Conservation (phyloP, 1,140 invertebrate species). For the Drosophila repletoides region DNA sequence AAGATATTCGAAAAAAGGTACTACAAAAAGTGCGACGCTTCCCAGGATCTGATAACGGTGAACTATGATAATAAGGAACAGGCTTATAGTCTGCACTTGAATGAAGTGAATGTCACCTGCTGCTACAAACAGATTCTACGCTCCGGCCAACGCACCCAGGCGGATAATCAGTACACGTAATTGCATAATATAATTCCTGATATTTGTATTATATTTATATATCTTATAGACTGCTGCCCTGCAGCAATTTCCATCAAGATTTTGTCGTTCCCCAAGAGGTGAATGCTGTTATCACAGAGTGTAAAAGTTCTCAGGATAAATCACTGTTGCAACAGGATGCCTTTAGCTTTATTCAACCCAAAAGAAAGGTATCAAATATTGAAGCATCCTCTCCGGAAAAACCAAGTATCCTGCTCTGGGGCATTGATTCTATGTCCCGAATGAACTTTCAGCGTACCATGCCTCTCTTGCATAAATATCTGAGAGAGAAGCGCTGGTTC, state of each 20-base stretch:
- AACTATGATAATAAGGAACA: conserved; percentile 43
- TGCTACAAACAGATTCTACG: conserved; percentile 84
- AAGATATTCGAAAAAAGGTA: conserved; percentile 84
- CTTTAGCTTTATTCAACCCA: conserved; percentile 70
- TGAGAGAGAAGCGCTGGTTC: conserved; percentile 45
- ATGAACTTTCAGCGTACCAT: conserved; percentile 82
- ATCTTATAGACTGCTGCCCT: conserved; percentile 49
- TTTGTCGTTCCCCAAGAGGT: conserved; percentile 51
- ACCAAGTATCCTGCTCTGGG: conserved; percentile 65
- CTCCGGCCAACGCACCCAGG: conserved; percentile 41
- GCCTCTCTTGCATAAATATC: conserved; percentile 56
- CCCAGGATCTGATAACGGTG: conserved; percentile 82
- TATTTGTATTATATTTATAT: neutral
- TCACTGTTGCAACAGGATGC: conserved; percentile 56
- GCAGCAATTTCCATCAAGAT: conserved; percentile 51
- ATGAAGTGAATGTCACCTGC: conserved; percentile 77
- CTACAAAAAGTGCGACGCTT: conserved; percentile 84
- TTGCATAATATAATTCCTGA: neutral
- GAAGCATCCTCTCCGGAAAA: neutral
- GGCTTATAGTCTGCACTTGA: conserved; percentile 53
- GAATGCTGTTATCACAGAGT: conserved; percentile 57
- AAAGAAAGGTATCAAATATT: neutral
- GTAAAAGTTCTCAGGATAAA: conserved; percentile 5
- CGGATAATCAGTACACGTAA: conserved; percentile 83
- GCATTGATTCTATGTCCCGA: conserved; percentile 71